These are phyloP conservation scores for Aramus guarauna DNA, from an alignment of 2,113 vertebrate genomes.

Conservation along the genomic window DNA sequence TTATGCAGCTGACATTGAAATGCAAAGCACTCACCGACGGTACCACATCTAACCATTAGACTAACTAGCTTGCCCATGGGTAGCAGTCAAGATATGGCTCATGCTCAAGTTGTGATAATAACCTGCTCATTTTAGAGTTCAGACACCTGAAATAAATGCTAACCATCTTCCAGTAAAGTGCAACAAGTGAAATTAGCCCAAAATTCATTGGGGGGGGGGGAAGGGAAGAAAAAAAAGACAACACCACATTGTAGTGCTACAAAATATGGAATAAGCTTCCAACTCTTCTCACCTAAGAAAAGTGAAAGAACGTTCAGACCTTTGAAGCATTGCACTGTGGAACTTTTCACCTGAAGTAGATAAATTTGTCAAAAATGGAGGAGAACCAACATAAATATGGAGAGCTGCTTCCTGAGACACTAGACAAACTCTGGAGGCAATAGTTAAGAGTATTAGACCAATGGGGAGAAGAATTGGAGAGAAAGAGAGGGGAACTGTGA, in stretches of 20 bases:
- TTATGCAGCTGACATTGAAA: neutral
- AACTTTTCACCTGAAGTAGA: neutral
- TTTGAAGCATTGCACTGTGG: neutral
- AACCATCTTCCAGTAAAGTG: neutral
- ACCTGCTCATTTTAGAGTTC: neutral
- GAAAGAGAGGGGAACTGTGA: neutral
- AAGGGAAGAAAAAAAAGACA: neutral
- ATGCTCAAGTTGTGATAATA: neutral
- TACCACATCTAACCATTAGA: neutral
- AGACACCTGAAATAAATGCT: neutral
- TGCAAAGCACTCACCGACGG: neutral
- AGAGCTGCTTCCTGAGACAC: neutral
- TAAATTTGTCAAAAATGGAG: neutral
- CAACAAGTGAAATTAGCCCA: neutral
- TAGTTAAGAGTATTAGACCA: neutral
- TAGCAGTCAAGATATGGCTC: neutral
- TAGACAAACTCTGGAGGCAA: neutral
- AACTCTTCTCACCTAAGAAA: neutral
- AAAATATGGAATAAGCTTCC: neutral
- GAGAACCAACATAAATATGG: neutral
- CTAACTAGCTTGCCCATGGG: neutral
- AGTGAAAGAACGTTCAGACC: neutral
- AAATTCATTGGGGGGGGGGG: neutral
- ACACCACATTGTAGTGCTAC: neutral
- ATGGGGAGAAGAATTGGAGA: neutral